phyloP scores from a whole-genome alignment of 2,888 invertebrate species.

The Reticulitermes lucifugus region DNA sequence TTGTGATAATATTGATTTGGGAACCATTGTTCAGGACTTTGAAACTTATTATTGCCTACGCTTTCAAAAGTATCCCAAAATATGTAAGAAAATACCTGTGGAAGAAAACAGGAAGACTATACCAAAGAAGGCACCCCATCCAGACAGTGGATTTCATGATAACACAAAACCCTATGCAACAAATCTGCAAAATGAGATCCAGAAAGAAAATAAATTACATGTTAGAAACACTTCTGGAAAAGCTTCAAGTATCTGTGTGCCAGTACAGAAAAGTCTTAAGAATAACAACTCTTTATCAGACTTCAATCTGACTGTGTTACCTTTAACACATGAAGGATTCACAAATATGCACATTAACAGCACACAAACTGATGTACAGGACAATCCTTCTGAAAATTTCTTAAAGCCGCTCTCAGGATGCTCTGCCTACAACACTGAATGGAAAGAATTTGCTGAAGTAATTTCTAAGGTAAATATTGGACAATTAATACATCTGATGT shows the following conservation, averaged over 20 bases:
- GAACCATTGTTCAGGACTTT: conserved; percentile 89
- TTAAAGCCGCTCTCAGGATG: conserved; percentile 60
- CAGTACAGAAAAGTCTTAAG: conserved; percentile 1
- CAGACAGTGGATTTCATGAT: conserved; percentile 5
- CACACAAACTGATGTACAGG: not conserved
- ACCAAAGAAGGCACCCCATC: not conserved
- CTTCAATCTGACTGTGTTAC: conserved; percentile 28
- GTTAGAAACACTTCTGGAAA: not conserved
- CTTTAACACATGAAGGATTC: not conserved
- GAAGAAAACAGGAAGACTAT: conserved; percentile 24
- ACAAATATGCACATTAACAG: not conserved
- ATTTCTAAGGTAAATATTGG: conserved; percentile 70
- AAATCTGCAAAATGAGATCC: not conserved
- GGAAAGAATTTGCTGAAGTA: conserved; percentile 73
- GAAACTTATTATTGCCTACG: conserved; percentile 86
- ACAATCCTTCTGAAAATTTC: conserved; percentile 55
- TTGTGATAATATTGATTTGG: conserved; percentile 93
- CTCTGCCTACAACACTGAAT: conserved; percentile 67
- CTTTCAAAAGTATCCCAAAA: conserved; percentile 88
- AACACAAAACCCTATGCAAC: not conserved
- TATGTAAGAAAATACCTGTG: conserved; percentile 70
- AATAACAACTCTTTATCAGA: not conserved
- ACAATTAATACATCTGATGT: not conserved
- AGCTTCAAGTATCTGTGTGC: not conserved
- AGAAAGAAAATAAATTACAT: conserved; percentile 19